These are phyloP conservation scores for Habrosyne pyritoides DNA, from an alignment of 2,888 invertebrate species.

Conservation along the genomic window DNA sequence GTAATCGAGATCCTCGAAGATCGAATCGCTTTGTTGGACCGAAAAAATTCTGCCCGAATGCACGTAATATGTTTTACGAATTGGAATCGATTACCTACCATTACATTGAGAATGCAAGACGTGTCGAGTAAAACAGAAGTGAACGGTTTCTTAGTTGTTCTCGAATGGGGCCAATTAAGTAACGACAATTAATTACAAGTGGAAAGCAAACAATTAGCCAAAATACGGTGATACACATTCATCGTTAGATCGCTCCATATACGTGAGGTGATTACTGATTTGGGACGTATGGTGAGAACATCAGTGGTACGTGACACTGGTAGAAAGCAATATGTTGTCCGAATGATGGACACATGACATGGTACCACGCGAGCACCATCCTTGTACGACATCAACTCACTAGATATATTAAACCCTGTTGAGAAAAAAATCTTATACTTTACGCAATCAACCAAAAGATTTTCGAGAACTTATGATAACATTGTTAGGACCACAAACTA, in stretches of 20 bases:
- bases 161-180: constrained; percentile 39
- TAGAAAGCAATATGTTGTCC: constrained; percentile 23
- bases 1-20: constrained; percentile 10
- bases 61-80: background rate
- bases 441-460: constrained; percentile 13
- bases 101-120: constrained; percentile 8
- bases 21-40: constrained; percentile 3
- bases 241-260: constrained; percentile 49
- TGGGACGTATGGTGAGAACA: constrained; percentile 48
- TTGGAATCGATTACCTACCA: background rate
- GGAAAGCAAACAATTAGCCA: constrained; percentile 64
- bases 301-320: constrained; percentile 45
- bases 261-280: constrained; percentile 57
- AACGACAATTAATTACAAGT: constrained; percentile 57
- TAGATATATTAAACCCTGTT: constrained; percentile 16
- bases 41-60: background rate
- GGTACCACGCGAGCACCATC: background rate
- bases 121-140: constrained; percentile 8
- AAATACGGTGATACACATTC: constrained; percentile 59
- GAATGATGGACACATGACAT: constrained; percentile 3
- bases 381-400: background rate
- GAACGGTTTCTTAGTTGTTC: constrained; percentile 11
- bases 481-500: constrained; percentile 13
- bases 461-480: constrained; percentile 15
- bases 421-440: constrained; percentile 11